phyloP scores from a whole-genome alignment of 2,797 vertebrate species.

The Petrocephalus schoutedeni region DNA sequence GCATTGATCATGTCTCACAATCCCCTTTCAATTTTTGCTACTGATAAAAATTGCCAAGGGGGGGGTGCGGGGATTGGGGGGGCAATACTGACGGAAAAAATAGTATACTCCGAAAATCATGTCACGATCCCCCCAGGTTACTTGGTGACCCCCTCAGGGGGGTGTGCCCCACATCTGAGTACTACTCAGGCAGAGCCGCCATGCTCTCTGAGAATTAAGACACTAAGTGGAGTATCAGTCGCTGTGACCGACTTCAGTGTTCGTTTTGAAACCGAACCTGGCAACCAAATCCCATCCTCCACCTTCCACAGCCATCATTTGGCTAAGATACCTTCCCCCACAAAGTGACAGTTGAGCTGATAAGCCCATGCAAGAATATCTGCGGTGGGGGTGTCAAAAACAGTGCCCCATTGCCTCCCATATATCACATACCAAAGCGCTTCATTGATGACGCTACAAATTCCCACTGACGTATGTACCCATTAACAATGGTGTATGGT shows the following conservation, averaged over 20 bases:
- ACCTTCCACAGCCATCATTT: constrained; percentile 24
- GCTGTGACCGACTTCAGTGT: neutral
- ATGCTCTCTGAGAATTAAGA: neutral
- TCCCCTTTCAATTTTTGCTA: neutral
- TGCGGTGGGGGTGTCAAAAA: constrained; percentile 40
- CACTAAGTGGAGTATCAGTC: neutral
- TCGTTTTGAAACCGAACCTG: neutral
- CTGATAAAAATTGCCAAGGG: neutral
- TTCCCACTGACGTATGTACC: constrained; percentile 52
- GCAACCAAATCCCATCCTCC: constrained; percentile 32
- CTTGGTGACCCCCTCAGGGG: too few relatives aligned
- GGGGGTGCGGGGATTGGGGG: neutral
- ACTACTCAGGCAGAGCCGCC: neutral
- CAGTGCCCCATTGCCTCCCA: constrained; percentile 51
- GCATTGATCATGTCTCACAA: neutral
- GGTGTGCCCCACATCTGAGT: too few relatives aligned
- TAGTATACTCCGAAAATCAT: neutral
- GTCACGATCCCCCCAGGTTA: neutral
- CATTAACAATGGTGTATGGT: constrained; percentile 56
- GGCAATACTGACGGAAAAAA: neutral
- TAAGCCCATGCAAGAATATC: constrained; percentile 34
- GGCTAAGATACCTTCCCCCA: constrained; percentile 36
- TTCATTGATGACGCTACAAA: constrained; percentile 49
- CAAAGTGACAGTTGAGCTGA: constrained; percentile 48
- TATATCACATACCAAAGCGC: constrained; percentile 49